Conservation (phyloP, 2,888 invertebrate genomes). For the Lithophane ornitopus region DNA sequence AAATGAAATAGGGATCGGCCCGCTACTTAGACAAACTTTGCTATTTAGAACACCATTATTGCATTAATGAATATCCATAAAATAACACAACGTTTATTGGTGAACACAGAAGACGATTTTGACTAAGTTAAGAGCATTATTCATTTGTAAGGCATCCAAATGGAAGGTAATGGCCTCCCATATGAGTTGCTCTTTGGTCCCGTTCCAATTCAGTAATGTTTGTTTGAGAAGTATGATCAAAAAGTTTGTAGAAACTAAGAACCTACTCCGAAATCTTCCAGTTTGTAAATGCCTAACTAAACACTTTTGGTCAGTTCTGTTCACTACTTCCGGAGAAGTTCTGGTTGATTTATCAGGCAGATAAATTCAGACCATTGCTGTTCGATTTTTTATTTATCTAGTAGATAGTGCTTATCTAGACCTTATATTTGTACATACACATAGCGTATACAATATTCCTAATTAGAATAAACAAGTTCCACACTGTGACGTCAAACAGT, state of each 20-base stretch:
- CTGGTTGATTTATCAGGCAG: neutral
- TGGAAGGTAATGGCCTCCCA: slow-evolving; percentile 2
- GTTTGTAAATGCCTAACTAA: neutral
- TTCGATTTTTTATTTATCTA: neutral
- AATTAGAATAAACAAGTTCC: slow-evolving; percentile 1
- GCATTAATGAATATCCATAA: neutral
- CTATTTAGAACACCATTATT: neutral
- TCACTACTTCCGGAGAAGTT: neutral
- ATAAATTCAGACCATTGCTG: neutral
- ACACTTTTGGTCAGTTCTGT: neutral
- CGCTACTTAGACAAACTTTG: neutral
- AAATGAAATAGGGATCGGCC: neutral
- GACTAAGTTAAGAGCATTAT: slow-evolving; percentile 1
- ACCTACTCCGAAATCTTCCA: neutral
- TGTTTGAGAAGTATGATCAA: neutral
- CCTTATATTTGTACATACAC: neutral
- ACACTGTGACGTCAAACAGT: neutral
- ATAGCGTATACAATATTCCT: neutral
- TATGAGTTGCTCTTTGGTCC: slow-evolving; percentile 4
- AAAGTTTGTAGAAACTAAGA: neutral
- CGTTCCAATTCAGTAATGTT: slow-evolving; percentile 5
- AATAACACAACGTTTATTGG: neutral
- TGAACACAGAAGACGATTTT: neutral
- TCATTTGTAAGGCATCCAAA: slow-evolving; percentile 9
- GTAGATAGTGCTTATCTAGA: neutral